Conservation (phyloP, 2,888 invertebrate species). For the Tricholauxania praeusta region DNA sequence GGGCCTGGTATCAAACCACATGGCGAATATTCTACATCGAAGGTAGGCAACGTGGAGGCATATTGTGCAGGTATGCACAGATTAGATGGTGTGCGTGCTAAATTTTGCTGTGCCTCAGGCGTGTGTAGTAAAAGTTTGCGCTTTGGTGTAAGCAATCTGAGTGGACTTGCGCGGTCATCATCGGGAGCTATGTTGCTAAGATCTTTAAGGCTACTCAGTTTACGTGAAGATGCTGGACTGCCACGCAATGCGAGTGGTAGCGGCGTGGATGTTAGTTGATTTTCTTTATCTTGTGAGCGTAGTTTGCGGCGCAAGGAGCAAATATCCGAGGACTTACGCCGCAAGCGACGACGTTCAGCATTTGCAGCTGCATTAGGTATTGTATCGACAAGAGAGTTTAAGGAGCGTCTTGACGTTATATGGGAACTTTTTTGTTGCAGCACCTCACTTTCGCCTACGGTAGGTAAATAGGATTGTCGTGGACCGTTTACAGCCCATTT, state of each 20-base stretch:
- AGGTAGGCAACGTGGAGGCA: constrained; percentile 63
- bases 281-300: constrained; percentile 58
- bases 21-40: constrained; percentile 67
- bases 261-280: constrained; percentile 62
- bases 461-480: constrained; percentile 58
- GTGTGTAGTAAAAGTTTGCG: neutral
- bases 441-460: constrained; percentile 31
- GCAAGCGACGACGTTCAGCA: constrained; percentile 44
- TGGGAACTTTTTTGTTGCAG: constrained; percentile 11
- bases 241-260: constrained; percentile 45
- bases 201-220: constrained; percentile 56
- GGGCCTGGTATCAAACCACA: constrained; percentile 62
- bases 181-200: constrained; percentile 60
- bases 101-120: neutral
- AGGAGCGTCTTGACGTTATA: constrained; percentile 30
- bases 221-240: constrained; percentile 38
- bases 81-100: neutral
- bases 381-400: constrained; percentile 29
- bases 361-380: constrained; percentile 22
- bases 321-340: constrained; percentile 53
- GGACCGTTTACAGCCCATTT: constrained; percentile 66
- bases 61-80: constrained; percentile 43
- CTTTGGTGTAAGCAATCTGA: neutral
- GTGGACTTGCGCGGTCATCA: neutral
- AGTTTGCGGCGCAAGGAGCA: constrained; percentile 41